A percentile compares a stretch with the other conserved stretches of the same genome.
Evolutionary conservation across 2,797 vertebrate species (phyloP).

Genomic region (Myotis myotis): DNA sequence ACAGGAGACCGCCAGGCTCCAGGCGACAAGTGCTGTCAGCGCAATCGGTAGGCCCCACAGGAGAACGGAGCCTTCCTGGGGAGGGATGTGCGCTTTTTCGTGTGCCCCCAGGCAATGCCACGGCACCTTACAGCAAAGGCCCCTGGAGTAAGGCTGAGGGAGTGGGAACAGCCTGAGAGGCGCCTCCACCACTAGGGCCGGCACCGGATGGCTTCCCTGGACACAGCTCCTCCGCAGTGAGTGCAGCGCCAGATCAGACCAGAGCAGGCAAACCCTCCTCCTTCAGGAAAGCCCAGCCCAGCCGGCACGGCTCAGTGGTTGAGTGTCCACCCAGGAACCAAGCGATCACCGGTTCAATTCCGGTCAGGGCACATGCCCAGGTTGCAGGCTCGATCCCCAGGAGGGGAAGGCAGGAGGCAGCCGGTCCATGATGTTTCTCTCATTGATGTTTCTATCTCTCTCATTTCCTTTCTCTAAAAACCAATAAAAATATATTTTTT

Average conservation of each 20-base stretch:
- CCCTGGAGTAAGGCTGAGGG: conserved; percentile 89
- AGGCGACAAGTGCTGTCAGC: conserved; percentile 74
- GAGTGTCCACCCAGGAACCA: no score
- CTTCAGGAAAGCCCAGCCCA: not conserved
- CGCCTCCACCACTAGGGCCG: rapidly evolving
- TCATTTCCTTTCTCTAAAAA: no score
- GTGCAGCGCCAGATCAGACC: not conserved
- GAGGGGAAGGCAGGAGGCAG: no score
- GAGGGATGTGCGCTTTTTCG: conserved; percentile 80
- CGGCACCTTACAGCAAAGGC: conserved; percentile 74
- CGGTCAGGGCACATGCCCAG: no score
- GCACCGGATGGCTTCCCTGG: rapidly evolving
- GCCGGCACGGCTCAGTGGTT: no score
- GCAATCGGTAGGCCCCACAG: conserved; percentile 79
- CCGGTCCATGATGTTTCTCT: no score
- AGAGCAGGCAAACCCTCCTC: not conserved
- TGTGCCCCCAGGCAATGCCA: conserved; percentile 88
- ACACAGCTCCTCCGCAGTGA: not conserved
- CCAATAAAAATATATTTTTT: no score
- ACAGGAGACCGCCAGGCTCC: rapidly evolving
- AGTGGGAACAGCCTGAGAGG: not conserved
- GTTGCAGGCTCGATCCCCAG: no score
- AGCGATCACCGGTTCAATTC: no score
- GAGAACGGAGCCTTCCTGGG: conserved; percentile 77
- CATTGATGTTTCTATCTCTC: no score